Base-by-base conservation (phyloP, 2,797 vertebrate genomes). In the Steatocranus sp. region DNA sequence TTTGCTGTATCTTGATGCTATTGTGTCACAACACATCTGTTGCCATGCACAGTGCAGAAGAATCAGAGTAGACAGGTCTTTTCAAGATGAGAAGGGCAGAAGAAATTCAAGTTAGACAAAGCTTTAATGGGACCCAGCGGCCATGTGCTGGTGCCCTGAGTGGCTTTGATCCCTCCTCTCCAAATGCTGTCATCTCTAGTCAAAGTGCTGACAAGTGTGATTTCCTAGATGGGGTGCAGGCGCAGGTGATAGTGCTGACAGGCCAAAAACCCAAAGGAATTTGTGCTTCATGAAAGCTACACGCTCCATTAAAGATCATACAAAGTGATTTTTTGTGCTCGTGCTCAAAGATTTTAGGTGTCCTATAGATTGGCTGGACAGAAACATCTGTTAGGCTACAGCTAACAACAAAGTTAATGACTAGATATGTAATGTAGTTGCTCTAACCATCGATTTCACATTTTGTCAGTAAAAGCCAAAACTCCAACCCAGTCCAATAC, bases 181-280 rank as follows among this genome's bases (percentile, higher is more conserved):
- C 75, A 89, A 80, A 91, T 90, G 79, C 85, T 85, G 54, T 75
- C 73, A 41, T 79, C 84, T 91, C 25, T 41, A 89, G 88, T 86
- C 82, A 76, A 86, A 82, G 75, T 89, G 93, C 93, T 92, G 94
- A 94, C 93, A 84, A 79, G 48, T 56, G 76, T 84, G 85, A 91
- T 93, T 86, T 89, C 85, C 83, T 83, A 50, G 66, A 80, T 48
- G 36, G 81, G 27, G 68, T 76, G 76, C 48, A 82, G 80, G 74
- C 82, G 56, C 80, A 83, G 75, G 88, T 84, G 87, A 89, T 77
- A 54, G 50, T 88, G 92, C 88, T 89, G 88, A 92, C 86, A 79
- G 41, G 70, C 48, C 83, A 34, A 41, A 88, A 87, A 78, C 25
- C 81, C 78, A 84, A 25, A 18, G 50, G 77, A 75, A 86, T 83